These are phyloP conservation scores for Nasonia giraulti DNA, from an alignment of 1,140 invertebrate species.

Conservation along the genomic window DNA sequence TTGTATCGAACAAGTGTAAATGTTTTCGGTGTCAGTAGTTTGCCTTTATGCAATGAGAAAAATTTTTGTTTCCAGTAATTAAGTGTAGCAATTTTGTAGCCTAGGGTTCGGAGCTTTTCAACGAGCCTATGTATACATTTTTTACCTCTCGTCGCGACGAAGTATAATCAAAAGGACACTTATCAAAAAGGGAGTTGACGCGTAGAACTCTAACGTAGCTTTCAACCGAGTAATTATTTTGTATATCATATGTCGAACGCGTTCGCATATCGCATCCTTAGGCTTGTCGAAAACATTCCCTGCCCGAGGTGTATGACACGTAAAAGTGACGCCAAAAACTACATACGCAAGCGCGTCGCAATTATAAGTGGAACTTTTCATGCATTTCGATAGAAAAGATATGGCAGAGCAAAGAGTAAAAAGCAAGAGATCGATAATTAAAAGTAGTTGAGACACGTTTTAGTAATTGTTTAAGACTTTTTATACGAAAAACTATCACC, in stretches of 20 bases:
- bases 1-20: constrained; percentile 47
- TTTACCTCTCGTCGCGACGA: not conserved
- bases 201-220: not conserved
- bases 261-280: not conserved
- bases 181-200: not conserved
- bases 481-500: constrained; percentile 8
- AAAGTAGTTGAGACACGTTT: constrained; percentile 13
- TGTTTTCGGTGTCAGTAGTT: constrained; percentile 50
- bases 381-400: constrained; percentile 27
- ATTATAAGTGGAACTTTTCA: not conserved
- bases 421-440: constrained; percentile 3
- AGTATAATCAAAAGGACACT: too few relatives aligned
- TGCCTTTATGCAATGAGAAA: constrained; percentile 42
- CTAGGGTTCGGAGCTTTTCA: constrained; percentile 14
- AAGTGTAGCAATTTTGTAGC: constrained; percentile 5
- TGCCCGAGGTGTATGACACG: not conserved
- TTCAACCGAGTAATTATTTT: not conserved
- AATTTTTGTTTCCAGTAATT: constrained; percentile 27
- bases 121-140: constrained; percentile 11
- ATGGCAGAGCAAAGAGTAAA: constrained; percentile 12
- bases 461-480: constrained; percentile 18
- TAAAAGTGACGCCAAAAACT: constrained; percentile 28
- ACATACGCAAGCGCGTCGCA: constrained; percentile 20
- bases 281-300: constrained; percentile 36
- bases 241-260: not conserved